These are phyloP conservation scores for Psittacula echo DNA, from an alignment of 2,797 vertebrate species.

Conservation along the genomic window DNA sequence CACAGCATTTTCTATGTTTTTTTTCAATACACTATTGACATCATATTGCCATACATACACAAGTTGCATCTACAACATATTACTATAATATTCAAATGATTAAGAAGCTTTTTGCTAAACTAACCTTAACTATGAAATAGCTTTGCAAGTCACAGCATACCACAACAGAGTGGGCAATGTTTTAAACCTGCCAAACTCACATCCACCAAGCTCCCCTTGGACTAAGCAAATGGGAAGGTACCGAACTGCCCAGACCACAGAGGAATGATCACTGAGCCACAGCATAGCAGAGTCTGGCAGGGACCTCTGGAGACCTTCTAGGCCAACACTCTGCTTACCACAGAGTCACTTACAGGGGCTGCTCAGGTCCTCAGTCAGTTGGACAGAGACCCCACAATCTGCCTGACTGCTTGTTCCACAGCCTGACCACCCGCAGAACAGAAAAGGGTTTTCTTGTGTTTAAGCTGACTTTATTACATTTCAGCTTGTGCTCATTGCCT, in stretches of 20 bases:
- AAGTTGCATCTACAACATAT: not conserved
- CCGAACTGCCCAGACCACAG: fast-evolving
- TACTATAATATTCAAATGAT: not conserved
- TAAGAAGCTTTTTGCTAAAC: not conserved
- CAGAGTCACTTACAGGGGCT: not conserved
- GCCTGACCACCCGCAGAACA: fast-evolving
- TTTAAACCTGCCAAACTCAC: not conserved
- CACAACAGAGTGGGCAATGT: fast-evolving
- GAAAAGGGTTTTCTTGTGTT: not conserved
- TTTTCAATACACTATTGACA: not conserved
- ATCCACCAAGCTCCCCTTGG: not conserved
- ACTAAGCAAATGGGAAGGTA: fast-evolving
- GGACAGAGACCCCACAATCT: not conserved
- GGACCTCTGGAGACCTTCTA: not conserved
- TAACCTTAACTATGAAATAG: not conserved
- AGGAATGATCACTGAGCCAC: fast-evolving
- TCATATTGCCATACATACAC: not conserved
- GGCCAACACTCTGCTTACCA: not conserved
- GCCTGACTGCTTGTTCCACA: not conserved
- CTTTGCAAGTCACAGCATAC: not conserved
- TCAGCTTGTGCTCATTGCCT: not conserved
- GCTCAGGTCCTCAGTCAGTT: not conserved
- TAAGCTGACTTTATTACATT: not conserved
- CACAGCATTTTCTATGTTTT: not conserved
- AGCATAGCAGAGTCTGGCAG: not conserved